Base-by-base conservation (phyloP, 2,797 vertebrate species). In the Glossophaga mutica region DNA sequence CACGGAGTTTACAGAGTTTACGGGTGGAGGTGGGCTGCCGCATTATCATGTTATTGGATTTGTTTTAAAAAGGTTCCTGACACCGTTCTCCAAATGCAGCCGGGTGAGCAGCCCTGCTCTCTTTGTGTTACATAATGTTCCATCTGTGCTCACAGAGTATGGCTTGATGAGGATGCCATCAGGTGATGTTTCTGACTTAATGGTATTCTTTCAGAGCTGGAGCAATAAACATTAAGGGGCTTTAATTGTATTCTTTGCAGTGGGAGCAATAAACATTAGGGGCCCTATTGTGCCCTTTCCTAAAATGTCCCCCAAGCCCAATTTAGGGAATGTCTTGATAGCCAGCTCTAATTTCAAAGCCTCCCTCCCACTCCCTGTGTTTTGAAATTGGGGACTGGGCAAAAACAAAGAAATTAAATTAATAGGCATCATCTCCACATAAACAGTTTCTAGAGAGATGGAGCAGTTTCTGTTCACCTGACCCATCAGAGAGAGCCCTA, bases 221-320 rank as follows among this genome's bases (percentile, higher is more conserved):
- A 98, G 97, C 86, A 97, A 98, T 98, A 98, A 98, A 97, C 98
- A 98, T 98, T 98, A 97, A 52, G 68, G 87, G 95, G 29, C 89
- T 95, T 98, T 98, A 97, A 98, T 98, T 98, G 96, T 97, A 11
- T 97, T 97, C 42, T 95, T 97, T 98, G 97, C 94, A 97, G 79
- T 95, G 91, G 90, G 90, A 98, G 95, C 81, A 98, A 98, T 98
- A 98, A 98, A 97, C 98, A 97, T 97, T 97, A 98, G 91, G 96
- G 70, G n/a, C 50, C 91, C 71, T 98, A 97, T 97, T 97, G 87
- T 94, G 89, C 67, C 92, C 91, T 68, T 96, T 96, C 88, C 74
- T 97, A 85, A 98, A 98, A 77, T 85, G 90, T 97, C 97, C 95
- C 96, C 93, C 93, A 97, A 97, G 97, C 74, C 88, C 95, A 97